Conservation (phyloP, 2,888 invertebrate genomes). For the Dexiosoma caninum region DNA sequence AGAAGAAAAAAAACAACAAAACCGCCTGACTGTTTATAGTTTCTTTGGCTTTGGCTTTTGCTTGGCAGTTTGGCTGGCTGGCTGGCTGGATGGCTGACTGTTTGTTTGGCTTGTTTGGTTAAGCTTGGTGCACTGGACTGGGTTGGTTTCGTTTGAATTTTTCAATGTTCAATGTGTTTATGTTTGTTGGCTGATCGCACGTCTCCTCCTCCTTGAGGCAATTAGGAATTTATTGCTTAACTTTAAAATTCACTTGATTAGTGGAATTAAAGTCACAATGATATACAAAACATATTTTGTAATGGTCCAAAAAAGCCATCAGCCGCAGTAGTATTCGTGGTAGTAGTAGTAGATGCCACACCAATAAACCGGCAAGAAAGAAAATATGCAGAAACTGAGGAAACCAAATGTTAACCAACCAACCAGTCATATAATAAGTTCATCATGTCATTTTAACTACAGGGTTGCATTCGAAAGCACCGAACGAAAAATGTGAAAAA, state of each 20-base stretch:
- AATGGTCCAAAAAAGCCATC: slow-evolving; percentile 19
- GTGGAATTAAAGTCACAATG: slow-evolving; percentile 57
- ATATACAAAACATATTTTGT: slow-evolving; percentile 54
- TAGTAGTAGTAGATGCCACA: slow-evolving; percentile 2
- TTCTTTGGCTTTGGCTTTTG: neutral
- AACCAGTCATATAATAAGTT: slow-evolving; percentile 56
- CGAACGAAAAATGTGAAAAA: neutral
- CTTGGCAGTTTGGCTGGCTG: neutral
- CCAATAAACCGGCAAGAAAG: neutral
- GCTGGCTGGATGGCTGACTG: neutral
- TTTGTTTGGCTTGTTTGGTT: slow-evolving; percentile 1
- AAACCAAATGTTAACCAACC: slow-evolving; percentile 29
- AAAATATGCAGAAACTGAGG: neutral
- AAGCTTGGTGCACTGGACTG: slow-evolving; percentile 13
- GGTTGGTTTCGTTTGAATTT: slow-evolving; percentile 17
- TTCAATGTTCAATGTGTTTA: slow-evolving; percentile 28
- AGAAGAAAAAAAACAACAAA: too few relatives aligned
- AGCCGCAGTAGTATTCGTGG: neutral
- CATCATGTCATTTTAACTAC: slow-evolving; percentile 60
- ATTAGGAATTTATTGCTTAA: slow-evolving; percentile 63
- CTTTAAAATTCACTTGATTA: slow-evolving; percentile 64
- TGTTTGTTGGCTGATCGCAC: slow-evolving; percentile 40
- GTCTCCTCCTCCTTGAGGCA: slow-evolving; percentile 56
- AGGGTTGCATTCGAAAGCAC: slow-evolving; percentile 30
- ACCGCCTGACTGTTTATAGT: slow-evolving; percentile 22